phyloP scores from a whole-genome alignment of 2,797 vertebrate species.

The Synaphobranchus kaupii region DNA sequence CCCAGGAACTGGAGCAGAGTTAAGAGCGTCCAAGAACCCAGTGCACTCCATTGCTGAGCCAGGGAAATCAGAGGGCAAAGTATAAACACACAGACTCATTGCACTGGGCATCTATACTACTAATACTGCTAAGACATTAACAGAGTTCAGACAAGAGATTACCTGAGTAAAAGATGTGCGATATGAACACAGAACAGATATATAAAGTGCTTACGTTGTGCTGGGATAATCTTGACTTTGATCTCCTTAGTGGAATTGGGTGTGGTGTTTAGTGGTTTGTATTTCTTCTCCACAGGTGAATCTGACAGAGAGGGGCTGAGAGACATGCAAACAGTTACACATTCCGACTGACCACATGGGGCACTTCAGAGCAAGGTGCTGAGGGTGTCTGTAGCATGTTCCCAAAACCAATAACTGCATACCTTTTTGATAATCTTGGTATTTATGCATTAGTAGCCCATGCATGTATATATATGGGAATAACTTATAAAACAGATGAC shows the following conservation, averaged over 20 bases:
- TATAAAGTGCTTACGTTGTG: slow-evolving; percentile 78
- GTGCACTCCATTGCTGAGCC: slow-evolving; percentile 88
- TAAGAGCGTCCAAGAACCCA: slow-evolving; percentile 91
- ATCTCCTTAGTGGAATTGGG: slow-evolving; percentile 92
- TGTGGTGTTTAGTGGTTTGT: slow-evolving; percentile 91
- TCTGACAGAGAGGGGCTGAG: slow-evolving; percentile 58
- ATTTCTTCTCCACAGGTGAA: slow-evolving; percentile 89
- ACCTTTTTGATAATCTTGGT: not conserved
- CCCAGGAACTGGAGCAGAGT: slow-evolving; percentile 91
- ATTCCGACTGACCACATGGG: slow-evolving; percentile 8
- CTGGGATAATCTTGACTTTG: slow-evolving; percentile 95
- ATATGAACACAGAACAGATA: not conserved
- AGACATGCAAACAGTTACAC: not conserved
- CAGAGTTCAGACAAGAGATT: not conserved
- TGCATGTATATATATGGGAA: not conserved
- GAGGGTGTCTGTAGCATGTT: not conserved
- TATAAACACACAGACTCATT: not conserved
- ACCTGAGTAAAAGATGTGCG: not conserved
- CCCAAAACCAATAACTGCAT: not conserved
- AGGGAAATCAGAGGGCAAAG: not conserved
- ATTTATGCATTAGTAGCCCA: not conserved
- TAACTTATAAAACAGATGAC: not conserved
- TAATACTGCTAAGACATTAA: not conserved
- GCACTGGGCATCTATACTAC: not conserved
- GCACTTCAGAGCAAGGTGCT: not conserved